Evolutionary conservation across 2,888 invertebrate species (phyloP), one percentile per base, ranked within the genome.

Genomic region (Leistus spinibarbis): DNA sequence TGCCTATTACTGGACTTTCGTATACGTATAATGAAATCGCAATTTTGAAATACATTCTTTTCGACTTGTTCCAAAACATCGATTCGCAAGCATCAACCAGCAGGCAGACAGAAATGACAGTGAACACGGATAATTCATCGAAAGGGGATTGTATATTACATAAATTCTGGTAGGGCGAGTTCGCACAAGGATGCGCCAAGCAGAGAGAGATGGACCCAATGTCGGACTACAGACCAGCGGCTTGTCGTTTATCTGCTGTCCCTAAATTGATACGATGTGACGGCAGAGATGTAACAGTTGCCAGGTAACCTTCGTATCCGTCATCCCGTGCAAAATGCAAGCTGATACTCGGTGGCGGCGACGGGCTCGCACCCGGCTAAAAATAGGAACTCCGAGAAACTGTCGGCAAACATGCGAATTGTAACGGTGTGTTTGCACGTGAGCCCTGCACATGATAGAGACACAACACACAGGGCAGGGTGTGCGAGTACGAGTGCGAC

Each of bases 351-450:
- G 17, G n/a, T 5, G 20, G 5, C 40, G 40, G 13, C 40, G 1
- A 1, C 1, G 1, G 5, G 40, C 4, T 7, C 40, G 9, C 17
- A 57, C 16, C 5, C n/a, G 57, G 57, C 60, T 19, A 60, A 27
- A 64, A 64, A 64, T 64, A 64, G 64, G 64, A 22, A 20, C 23
- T 16, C n/a, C 0, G 24, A 24, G 23, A 63, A 64, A 64, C 24
- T 64, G 64, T 64, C 64, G 16, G 27, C 64, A 64, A 64, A 64
- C 64, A 64, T 64, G 64, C 64, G 64, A 64, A 64, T 24, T 64
- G 64, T 64, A 64, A 64, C 64, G 24, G 64, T 13, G 13, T 64
- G 24, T 64, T 64, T 64, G 64, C 64, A 64, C 64, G 64, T 64
- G 27, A 64, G 17, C 20, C 13, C 64, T 17, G 23, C 19, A 22